phyloP scores from a whole-genome alignment of 1,140 invertebrate genomes.

The Hermetia illucens region DNA sequence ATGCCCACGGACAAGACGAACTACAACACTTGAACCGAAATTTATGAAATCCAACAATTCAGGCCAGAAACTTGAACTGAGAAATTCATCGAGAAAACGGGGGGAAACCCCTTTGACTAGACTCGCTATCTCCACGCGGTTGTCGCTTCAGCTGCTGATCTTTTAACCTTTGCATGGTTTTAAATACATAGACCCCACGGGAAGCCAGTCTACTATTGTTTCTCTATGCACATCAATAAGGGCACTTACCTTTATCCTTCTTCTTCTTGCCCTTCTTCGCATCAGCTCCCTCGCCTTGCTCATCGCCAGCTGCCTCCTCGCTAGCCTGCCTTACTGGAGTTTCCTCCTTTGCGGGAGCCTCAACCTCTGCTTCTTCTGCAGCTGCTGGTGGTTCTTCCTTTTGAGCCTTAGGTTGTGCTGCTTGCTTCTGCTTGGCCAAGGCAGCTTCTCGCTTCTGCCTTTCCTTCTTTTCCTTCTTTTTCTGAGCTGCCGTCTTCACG shows the following conservation, averaged over 20 bases:
- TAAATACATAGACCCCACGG: too few species aligned
- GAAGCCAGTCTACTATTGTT: too few species aligned
- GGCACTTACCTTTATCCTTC: constrained; percentile 35
- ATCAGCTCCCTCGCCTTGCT: constrained; percentile 30
- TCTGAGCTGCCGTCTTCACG: constrained; percentile 69
- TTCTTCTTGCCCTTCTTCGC: constrained; percentile 36
- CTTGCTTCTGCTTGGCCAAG: constrained; percentile 17
- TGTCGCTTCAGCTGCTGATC: too few species aligned
- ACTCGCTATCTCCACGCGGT: too few species aligned
- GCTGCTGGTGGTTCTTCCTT: constrained; percentile 15
- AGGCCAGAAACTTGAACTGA: too few species aligned
- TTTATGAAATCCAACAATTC: too few species aligned
- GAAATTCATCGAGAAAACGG: too few species aligned
- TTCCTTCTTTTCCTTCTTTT: constrained; percentile 79
- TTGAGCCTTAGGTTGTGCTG: constrained; percentile 12
- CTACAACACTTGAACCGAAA: too few species aligned
- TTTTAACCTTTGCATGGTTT: too few species aligned
- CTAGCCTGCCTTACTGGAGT: constrained; percentile 24
- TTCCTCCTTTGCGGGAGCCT: constrained; percentile 20
- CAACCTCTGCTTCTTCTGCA: constrained; percentile 17
- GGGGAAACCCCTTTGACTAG: too few species aligned
- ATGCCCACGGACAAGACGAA: too few species aligned
- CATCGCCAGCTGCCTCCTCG: constrained; percentile 23
- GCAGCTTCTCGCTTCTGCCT: constrained; percentile 56
- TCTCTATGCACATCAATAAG: not conserved